Conservation (phyloP, 1,140 invertebrate genomes). For the Drosophila elegans region DNA sequence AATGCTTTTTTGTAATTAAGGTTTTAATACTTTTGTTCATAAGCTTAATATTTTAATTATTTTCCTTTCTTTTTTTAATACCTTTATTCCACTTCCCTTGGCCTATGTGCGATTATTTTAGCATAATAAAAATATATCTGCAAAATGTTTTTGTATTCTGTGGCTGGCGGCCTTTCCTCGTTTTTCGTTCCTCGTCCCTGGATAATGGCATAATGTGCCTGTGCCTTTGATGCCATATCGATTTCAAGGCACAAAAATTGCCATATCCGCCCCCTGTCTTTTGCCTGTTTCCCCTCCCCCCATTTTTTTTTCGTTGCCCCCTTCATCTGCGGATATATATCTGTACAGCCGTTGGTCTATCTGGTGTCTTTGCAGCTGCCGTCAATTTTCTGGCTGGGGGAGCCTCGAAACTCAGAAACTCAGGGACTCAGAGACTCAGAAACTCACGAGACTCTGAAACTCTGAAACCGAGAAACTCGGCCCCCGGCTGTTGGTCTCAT, state of each 20-base stretch:
- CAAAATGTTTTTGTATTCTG: constrained; percentile 54
- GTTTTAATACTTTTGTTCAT: too few species aligned
- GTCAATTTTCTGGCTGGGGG: constrained; percentile 51
- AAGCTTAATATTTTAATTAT: background rate
- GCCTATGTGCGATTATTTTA: constrained; percentile 79
- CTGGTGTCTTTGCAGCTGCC: constrained; percentile 61
- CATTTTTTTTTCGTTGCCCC: background rate
- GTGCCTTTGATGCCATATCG: constrained; percentile 78
- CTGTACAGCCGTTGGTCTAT: constrained; percentile 27
- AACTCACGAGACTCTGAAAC: background rate
- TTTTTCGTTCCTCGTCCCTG: constrained; percentile 49
- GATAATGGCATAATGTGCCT: constrained; percentile 79
- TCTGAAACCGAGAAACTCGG: constrained; percentile 20
- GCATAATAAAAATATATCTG: constrained; percentile 83
- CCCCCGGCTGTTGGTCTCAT: constrained; percentile 55
- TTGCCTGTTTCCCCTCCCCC: constrained; percentile 9
- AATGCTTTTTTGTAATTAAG: too few species aligned
- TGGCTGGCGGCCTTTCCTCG: constrained; percentile 39
- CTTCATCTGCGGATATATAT: constrained; percentile 5
- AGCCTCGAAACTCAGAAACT: constrained; percentile 6
- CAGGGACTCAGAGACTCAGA: background rate
- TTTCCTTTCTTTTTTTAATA: background rate
- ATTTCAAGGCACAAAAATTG: constrained; percentile 78
- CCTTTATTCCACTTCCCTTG: constrained; percentile 24
- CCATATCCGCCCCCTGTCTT: constrained; percentile 71